Conservation (phyloP, 2,888 invertebrate genomes). For the Nomada ruficornis region DNA sequence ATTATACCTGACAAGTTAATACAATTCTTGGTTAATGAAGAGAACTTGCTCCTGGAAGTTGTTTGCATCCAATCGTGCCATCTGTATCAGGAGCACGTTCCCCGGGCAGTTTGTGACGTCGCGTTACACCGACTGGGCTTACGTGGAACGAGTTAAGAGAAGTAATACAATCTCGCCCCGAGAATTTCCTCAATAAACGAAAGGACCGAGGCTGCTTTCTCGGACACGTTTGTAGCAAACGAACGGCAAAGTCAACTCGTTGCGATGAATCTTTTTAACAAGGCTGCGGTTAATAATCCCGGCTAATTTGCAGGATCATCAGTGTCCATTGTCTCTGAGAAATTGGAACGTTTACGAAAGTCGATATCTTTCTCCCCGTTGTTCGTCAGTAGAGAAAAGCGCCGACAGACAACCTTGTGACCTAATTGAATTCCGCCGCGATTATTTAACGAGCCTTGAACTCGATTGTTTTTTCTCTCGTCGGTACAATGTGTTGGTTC, state of each 20-base stretch:
- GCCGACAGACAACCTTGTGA: slow-evolving; percentile 41
- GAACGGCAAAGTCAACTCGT: slow-evolving; percentile 6
- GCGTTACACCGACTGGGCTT: neutral
- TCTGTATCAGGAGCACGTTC: neutral
- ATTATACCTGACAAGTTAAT: neutral
- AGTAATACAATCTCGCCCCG: neutral
- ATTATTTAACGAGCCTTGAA: slow-evolving; percentile 50
- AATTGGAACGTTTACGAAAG: slow-evolving; percentile 48
- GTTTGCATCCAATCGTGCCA: neutral
- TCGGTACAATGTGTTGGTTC: neutral
- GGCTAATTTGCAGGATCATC: slow-evolving; percentile 36
- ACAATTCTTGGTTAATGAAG: neutral
- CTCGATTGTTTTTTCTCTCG: slow-evolving; percentile 29
- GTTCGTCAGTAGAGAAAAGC: slow-evolving; percentile 24
- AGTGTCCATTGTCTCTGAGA: slow-evolving; percentile 32
- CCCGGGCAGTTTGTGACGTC: slow-evolving; percentile 2
- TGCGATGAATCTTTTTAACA: slow-evolving; percentile 31
- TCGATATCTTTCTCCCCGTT: slow-evolving; percentile 26
- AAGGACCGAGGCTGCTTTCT: neutral
- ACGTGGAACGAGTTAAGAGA: neutral
- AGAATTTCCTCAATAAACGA: slow-evolving; percentile 4
- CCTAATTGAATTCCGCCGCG: slow-evolving; percentile 38
- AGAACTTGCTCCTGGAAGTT: neutral
- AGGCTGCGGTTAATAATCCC: slow-evolving; percentile 20
- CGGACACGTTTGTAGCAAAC: neutral